Percentiles rank a stretch among this genome's conserved stretches.
Conservation (phyloP, 2,797 vertebrate species). For the Smutsia temminckii region DNA sequence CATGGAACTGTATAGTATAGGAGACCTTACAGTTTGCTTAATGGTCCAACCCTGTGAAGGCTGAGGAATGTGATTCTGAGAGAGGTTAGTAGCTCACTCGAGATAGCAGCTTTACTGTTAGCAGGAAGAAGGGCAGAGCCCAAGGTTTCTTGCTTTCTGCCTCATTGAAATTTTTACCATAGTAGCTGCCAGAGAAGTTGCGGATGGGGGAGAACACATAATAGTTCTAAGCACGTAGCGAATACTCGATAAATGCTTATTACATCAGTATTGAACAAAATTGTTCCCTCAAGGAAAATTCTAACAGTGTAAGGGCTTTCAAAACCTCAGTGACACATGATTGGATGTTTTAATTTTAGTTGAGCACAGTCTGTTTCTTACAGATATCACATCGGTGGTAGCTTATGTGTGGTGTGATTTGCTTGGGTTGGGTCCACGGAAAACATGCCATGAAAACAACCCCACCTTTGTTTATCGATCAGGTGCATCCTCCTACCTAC, state of each 20-base stretch:
- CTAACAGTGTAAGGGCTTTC: neutral
- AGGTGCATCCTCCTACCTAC: neutral
- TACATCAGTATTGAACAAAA: constrained; percentile 8
- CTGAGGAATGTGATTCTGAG: neutral
- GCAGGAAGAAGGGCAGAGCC: neutral
- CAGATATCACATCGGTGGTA: neutral
- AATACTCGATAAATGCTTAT: neutral
- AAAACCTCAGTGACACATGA: neutral
- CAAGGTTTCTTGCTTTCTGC: neutral
- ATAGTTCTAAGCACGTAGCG: neutral
- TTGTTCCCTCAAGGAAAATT: constrained; percentile 16
- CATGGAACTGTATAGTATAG: neutral
- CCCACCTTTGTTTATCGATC: constrained; percentile 35
- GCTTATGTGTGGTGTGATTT: neutral
- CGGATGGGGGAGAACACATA: neutral
- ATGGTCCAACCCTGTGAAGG: neutral
- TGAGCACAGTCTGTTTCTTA: constrained; percentile 31
- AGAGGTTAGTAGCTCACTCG: neutral
- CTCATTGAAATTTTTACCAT: neutral
- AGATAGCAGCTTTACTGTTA: neutral
- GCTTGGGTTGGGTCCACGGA: constrained; percentile 2
- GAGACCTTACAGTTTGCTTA: neutral
- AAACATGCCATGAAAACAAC: neutral
- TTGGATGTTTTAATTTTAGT: constrained; percentile 49
- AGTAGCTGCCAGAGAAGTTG: neutral